These are phyloP conservation scores for Euschistus heros DNA, from an alignment of 1,140 invertebrate species.

Conservation along the genomic window DNA sequence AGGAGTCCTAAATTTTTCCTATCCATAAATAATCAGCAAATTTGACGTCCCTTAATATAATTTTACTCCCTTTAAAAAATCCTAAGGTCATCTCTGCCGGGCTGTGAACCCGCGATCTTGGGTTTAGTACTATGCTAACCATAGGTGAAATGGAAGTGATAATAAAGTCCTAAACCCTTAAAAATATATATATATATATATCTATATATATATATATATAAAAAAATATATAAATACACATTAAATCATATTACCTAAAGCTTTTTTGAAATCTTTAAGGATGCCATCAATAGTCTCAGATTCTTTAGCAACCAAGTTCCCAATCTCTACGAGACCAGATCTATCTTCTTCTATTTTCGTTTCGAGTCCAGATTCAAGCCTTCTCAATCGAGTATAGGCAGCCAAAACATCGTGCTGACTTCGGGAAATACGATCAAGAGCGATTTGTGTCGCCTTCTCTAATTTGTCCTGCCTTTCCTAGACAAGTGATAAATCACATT, in stretches of 20 bases:
- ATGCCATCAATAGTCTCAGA: neutral
- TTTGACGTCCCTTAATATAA: too few species aligned
- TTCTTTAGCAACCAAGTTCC: neutral
- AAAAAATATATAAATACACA: too few species aligned
- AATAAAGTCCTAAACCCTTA: too few species aligned
- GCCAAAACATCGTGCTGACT: constrained; percentile 6
- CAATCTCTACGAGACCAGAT: neutral
- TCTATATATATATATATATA: too few species aligned
- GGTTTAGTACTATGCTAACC: too few species aligned
- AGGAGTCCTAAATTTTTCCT: too few species aligned
- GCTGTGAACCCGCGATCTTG: too few species aligned
- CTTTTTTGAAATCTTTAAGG: constrained; percentile 1
- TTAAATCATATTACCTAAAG: neutral
- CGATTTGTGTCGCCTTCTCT: neutral
- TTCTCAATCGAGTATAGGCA: neutral
- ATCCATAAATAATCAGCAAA: too few species aligned
- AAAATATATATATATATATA: too few species aligned
- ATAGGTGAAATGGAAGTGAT: too few species aligned
- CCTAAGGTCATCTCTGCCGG: too few species aligned
- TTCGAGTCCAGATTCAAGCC: neutral
- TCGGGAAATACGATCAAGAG: neutral
- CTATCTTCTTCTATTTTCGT: neutral
- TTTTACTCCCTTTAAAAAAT: too few species aligned
- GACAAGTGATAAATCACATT: neutral
- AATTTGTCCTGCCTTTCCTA: neutral